Base-by-base conservation (phyloP, 2,797 vertebrate genomes). In the Anableps anableps region DNA sequence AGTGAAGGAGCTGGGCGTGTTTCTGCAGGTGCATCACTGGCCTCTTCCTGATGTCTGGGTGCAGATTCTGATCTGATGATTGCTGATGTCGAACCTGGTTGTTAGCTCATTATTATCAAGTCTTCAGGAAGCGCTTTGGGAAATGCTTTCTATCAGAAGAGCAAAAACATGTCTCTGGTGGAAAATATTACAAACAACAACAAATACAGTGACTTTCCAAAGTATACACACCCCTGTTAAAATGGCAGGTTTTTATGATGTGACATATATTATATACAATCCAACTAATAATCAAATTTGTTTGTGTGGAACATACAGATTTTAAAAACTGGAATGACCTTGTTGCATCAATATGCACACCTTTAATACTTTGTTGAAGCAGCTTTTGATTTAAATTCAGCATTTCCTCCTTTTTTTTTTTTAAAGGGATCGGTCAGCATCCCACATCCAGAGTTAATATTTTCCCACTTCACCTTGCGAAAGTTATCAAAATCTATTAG, bases 21-120 rank as follows among this genome's bases (percentile, higher is more conserved):
- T 80, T 90, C 88, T 82, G 79, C 66, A 26, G 79, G 60, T 73
- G 89, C 41, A 75, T 76, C 77, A 86, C 81, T 77, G 87, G 88
- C 83, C 87, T 85, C 85, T 90, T 92, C 82, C 80, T 88, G 89
- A 91, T 88, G 90, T 92, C 89, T 92, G 80, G 62, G 68, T 82
- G 82, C 84, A 29, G 75, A 88, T 86, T 85, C 89, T 77, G 86
- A 76, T 87, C 92, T 79, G 72, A 45, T 53, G 82, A 83, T 80
- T 73, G 91, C 93, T 88, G 86, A 90, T 90, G 84, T 91, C 80
- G 90, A 93, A 93, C 92, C 75, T 82, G 53, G 48, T 51, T 8
- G 68, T 81, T 70, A 41, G 26, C 48, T 51, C 21, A 23, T 66
- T 71, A n/a, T 70, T 17, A 48, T 77, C 48, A 68, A 68, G 21